Base-by-base conservation (phyloP, 2,888 invertebrate species). In the Trichopria drosophilae region DNA sequence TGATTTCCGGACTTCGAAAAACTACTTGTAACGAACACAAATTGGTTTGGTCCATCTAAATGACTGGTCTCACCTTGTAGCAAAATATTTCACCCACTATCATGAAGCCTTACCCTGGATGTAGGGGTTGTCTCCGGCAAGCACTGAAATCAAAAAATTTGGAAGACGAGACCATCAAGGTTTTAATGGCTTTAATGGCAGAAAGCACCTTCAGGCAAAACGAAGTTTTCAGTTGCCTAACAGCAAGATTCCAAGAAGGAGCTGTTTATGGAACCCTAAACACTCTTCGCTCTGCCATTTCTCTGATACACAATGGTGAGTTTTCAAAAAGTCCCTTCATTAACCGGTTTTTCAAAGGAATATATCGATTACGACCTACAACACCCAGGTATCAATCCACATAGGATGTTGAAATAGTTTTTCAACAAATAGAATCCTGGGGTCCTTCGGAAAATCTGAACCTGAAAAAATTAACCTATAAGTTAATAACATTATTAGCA, bases 11-110 rank as follows among this genome's bases (percentile, higher is more conserved):
- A n/a, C n/a, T n/a, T 34, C 12, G n/a, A 34, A 16, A 16, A 7
- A 18, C 34, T 34, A 10, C 34, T 34, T 7, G 34, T 34, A 6
- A 19, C 19, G 12, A 20, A 34, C 10, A 34, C 20, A 20, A 34
- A n/a, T 7, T 26, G n/a, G 26, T 26, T 9, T 9, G n/a, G n/a
- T 26, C 26, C n/a, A 26, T n/a, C n/a, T 26, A 7, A 9, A 9
- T 29, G 57, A 19, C 28, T 55, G 31, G 22, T 39, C 35, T 61
- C 57, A 34, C 50, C 53, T 51, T 54, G 24, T 41, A 62, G 57
- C 45, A 9, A 43, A 16, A 23, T 22, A 44, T 49, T 2, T 6
- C 57, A 58, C n/a, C 60, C 57, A 9, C 6, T 61, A 37, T 36
- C 56, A 18, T 32, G 31, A 32, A 31, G 26, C 22, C 39, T 39